phyloP scores from a whole-genome alignment of 2,113 vertebrate genomes.

The Nannobrachium achirus region DNA sequence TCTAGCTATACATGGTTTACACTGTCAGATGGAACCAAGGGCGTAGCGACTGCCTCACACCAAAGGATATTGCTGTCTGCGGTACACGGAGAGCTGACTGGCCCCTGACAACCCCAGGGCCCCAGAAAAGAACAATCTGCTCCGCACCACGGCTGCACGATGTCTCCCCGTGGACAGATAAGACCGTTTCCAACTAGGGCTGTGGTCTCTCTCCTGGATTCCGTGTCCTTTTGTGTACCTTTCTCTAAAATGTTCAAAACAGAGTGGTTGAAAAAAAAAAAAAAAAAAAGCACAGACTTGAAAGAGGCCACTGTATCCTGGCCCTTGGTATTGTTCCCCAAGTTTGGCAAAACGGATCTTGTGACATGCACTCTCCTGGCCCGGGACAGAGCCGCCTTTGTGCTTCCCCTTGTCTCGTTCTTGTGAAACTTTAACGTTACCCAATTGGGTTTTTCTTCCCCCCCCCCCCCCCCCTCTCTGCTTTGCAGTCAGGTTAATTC shows the following conservation, averaged over 20 bases:
- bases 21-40: background rate
- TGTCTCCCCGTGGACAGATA: slow-evolving; percentile 59
- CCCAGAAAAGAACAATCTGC: slow-evolving; percentile 37
- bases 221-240: slow-evolving; percentile 63
- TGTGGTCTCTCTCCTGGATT: slow-evolving; percentile 53
- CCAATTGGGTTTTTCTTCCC: slow-evolving; percentile 34
- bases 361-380: slow-evolving; percentile 73
- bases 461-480: background rate
- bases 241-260: slow-evolving; percentile 70
- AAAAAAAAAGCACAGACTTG: slow-evolving; percentile 58
- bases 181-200: slow-evolving; percentile 54
- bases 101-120: slow-evolving; percentile 3
- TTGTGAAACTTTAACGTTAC: slow-evolving; percentile 69
- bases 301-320: slow-evolving; percentile 75
- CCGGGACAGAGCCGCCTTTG: slow-evolving; percentile 76
- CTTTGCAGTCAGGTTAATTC: slow-evolving; percentile 34
- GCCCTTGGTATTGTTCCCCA: slow-evolving; percentile 67
- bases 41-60: slow-evolving; percentile 26
- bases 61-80: slow-evolving; percentile 22
- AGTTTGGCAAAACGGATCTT: slow-evolving; percentile 73
- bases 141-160: slow-evolving; percentile 42
- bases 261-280: slow-evolving; percentile 53
- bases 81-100: slow-evolving; percentile 26
- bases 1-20: background rate
- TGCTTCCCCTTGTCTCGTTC: slow-evolving; percentile 54